A percentile compares a stretch with the other conserved stretches of the same genome.
phyloP scores from a whole-genome alignment of 1,140 invertebrate species.

The Heliconius melpomene region DNA sequence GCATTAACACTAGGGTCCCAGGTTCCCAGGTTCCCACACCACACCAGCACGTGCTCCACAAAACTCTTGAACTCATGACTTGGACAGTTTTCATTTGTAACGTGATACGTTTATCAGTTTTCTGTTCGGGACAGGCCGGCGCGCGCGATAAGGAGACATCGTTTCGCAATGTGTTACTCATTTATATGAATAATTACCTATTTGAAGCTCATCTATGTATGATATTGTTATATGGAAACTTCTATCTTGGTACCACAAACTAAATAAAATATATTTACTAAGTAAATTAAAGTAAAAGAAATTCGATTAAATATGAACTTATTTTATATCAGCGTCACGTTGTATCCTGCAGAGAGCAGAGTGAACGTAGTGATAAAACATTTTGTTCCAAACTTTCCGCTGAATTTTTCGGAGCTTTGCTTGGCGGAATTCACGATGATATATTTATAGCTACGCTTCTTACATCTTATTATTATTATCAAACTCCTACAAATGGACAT shows the following conservation, averaged over 20 bases:
- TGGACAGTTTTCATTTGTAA: constrained; percentile 60
- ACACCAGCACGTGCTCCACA: not conserved
- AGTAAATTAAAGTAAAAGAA: not conserved
- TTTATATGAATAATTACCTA: constrained; percentile 37
- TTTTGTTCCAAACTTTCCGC: too few relatives aligned
- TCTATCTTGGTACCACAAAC: not conserved
- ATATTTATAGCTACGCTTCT: too few relatives aligned
- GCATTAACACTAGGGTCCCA: too few relatives aligned
- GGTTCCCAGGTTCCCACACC: too few relatives aligned
- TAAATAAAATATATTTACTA: not conserved
- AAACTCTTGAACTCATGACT: constrained; percentile 41
- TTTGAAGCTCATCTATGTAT: constrained; percentile 11
- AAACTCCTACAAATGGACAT: too few relatives aligned
- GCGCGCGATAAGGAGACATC: constrained; percentile 59
- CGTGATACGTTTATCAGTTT: constrained; percentile 75
- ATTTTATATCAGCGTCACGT: too few relatives aligned
- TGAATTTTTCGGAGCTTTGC: too few relatives aligned
- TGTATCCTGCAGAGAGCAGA: too few relatives aligned
- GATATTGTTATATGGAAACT: not conserved
- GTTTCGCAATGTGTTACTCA: constrained; percentile 64
- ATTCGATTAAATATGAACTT: not conserved
- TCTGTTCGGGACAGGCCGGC: constrained; percentile 69
- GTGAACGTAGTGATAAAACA: too few relatives aligned
- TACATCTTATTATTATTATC: too few relatives aligned
- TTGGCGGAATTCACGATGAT: too few relatives aligned